Base-by-base conservation (phyloP, 2,797 vertebrate species). In the Dipus sagitta region DNA sequence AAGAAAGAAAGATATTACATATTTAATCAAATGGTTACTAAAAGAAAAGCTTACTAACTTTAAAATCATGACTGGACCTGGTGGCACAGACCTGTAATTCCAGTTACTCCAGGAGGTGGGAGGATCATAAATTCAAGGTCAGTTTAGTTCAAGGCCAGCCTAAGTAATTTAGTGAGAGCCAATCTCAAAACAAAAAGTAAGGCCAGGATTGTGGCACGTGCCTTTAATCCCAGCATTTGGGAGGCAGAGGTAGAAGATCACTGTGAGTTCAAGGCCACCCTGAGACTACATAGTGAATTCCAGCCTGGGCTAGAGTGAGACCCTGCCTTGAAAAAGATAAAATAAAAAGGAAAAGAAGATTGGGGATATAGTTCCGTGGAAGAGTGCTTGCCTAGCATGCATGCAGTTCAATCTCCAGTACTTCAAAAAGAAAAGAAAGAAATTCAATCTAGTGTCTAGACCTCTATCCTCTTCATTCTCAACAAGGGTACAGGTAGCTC, bases 1-100 rank as follows among this genome's bases (percentile, higher is more conserved):
- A 47, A 47, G 47, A 10, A 47, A 47, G 47, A 93, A 88, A 81
- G 30, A 78, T 64, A n/a, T 11, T 82, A 20, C 12, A 60, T 81
- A 83, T 82, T 76, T 90, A 90, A 87, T 85, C 67, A 70, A 78
- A 82, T 54, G 32, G 78, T 83, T 28, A 88, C 6, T 23, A 64
- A 88, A 91, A 89, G 47, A 72, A 85, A 88, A 86, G 30, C 14
- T 80, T 79, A 78, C 10, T 80, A 87, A 64, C 76, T 87, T 91
- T 72, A 47, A 89, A 84, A 74, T 8, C 38, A 34, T 65, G 58
- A 42, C 70, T 23, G 7, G 13, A 14, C 21, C 2, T 75, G 71
- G 20, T 74, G 54, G 30, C 28, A 74, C 28, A 38, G 5, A 34
- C 10, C 70, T 28, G 52, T 23, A 18, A 4, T 12, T n/a, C 32